Evolutionary conservation across 2,797 vertebrate species (phyloP), one percentile per base, ranked within the genome.

Genomic region (Sylvilagus floridanus): DNA sequence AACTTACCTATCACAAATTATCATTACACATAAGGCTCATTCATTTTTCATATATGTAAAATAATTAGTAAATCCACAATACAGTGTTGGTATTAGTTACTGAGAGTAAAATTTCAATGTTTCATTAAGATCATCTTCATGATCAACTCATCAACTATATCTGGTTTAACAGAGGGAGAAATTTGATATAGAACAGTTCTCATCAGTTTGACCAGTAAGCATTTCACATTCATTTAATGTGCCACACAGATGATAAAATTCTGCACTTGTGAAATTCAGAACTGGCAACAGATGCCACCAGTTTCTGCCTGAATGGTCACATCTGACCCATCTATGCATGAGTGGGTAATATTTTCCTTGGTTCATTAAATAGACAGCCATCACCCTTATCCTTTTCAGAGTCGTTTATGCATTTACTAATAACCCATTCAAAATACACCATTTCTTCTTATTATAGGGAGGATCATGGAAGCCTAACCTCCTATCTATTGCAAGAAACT

Each of bases 391-490:
- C 65, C 71, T 86, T 95, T 96, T 95, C 78, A 94, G 84, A 95
- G 78, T 88, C 92, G 94, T 92, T 95, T 94, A 93, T 94, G 65
- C 75, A 93, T 96, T 94, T 96, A 28, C 90, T 97, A 96, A 97
- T 97, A 97, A 96, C 57, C 79, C 95, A 96, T 89, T 91, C 42
- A 96, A 95, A 97, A 88, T 92, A 96, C 60, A 90, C 71, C 90
- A 91, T 30, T 90, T 93, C 83, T 73, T 17, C 75, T 94, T 95
- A 97, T 93, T 28, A 0, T 50, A 69, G 47, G 42, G 50, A 92
- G 35, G 78, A 65, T 88, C 37, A 81, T 28, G 82, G 90, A 88
- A 85, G 85, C 37, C n/a, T 16, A 76, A 28, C 26, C 7, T 87
- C 47, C 21, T 83, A 32, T 69, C 11, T 6, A 14, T 5, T 88